Evolutionary conservation across 1,140 invertebrate species (phyloP).

Genomic region (Tetraneura akinire): DNA sequence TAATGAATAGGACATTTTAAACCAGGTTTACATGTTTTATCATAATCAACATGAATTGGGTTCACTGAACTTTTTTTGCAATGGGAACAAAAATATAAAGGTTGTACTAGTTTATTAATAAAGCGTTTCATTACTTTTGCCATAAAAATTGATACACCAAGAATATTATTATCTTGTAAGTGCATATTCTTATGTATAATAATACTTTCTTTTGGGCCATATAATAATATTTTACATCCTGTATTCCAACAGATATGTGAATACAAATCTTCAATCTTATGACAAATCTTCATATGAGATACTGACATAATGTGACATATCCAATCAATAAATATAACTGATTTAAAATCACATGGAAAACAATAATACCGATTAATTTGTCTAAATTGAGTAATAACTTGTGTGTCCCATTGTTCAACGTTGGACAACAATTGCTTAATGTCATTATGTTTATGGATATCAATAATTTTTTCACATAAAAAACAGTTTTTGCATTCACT

Average conservation of each 20-base stretch:
- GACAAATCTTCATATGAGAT: background rate
- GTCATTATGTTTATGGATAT: background rate
- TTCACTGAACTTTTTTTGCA: background rate
- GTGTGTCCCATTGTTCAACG: background rate
- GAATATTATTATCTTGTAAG: too few species aligned
- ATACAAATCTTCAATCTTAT: background rate
- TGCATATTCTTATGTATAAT: background rate
- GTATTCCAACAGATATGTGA: background rate
- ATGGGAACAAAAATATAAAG: constrained; percentile 22
- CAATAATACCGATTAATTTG: background rate
- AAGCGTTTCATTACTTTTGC: background rate
- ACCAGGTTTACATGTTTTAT: too few species aligned
- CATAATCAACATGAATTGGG: background rate
- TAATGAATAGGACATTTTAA: background rate
- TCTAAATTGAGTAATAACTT: background rate
- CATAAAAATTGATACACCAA: background rate
- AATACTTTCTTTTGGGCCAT: background rate
- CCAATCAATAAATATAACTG: constrained; percentile 3
- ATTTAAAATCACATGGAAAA: constrained; percentile 8
- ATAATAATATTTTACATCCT: background rate
- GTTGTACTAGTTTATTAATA: background rate
- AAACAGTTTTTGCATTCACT: background rate
- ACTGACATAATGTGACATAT: constrained; percentile 30
- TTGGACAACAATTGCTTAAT: background rate
- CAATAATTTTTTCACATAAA: background rate